Evolutionary conservation across 37 sponge, comb jelly and placozoan species (phyloP), one percentile per base, ranked within the genome.

Genomic region (Hormiphora californensis): DNA sequence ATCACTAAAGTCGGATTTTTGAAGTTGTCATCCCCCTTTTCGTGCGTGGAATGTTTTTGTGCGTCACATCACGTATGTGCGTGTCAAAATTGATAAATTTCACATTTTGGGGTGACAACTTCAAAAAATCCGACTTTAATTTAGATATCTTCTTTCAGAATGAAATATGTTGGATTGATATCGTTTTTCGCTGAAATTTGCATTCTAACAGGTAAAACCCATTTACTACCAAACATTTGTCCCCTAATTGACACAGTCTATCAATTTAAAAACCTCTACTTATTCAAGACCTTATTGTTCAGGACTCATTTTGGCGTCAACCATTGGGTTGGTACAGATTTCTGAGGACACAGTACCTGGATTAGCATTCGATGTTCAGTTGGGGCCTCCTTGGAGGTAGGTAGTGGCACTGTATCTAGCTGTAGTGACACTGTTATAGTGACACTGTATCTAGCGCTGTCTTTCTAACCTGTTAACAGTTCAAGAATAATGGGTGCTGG

Each of bases 311-410:
- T 43, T 73, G 81, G 43, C 81, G 21, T 43, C 39, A 39, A 15
- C 43, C 25, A 73, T 73, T 41, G 81, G 81, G 15, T 73, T 43
- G 12, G n/a, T 73, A 0, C 81, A 73, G 81, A 21, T 73, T 2
- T 73, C 81, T 17, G 17, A 36, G 4, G 11, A 41, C 12, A 28
- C 43, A 27, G 81, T 73, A 27, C 81, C 81, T 11, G 81, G 35
- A 5, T 2, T 73, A 15, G 81, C 81, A 3, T 73, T 41, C 81
- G 1, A 73, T 15, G 81, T 73, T 0, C 21, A 73, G 19, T n/a
- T 73, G 43, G 2, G 12, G 21, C 81, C 81, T 15, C 81, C 81
- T 2, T 73, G 81, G 81, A 39, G 81, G 81, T 73, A 40, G 4
- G 68, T 28, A 19, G 19, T 39, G 7, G n/a, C n/a, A n/a, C n/a